Conservation (phyloP, 2,113 vertebrate genomes). For the Tragulus kanchil region DNA sequence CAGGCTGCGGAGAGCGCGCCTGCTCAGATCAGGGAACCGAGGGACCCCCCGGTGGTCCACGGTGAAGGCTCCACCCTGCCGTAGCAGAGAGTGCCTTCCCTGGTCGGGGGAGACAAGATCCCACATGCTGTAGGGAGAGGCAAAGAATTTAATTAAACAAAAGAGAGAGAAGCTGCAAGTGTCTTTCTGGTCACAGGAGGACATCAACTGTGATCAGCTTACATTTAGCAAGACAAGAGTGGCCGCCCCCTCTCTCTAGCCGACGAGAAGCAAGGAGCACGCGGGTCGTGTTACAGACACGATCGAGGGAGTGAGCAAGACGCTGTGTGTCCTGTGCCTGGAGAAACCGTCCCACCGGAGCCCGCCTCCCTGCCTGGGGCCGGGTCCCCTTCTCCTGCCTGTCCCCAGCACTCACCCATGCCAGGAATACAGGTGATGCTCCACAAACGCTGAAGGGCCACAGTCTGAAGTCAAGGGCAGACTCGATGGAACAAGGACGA, state of each 20-base stretch:
- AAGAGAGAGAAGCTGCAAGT: neutral
- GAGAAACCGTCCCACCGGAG: fast-evolving
- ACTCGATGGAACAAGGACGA: neutral
- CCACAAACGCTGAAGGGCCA: neutral
- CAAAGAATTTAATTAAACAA: neutral
- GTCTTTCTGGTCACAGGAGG: neutral
- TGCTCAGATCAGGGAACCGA: neutral
- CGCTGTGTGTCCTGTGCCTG: fast-evolving
- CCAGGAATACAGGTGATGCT: fast-evolving
- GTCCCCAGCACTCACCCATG: neutral
- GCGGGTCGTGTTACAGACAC: fast-evolving
- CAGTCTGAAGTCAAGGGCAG: too few relatives aligned
- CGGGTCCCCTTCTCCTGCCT: fast-evolving
- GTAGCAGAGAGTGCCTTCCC: too few relatives aligned
- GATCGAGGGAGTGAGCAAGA: too few relatives aligned
- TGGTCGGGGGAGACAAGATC: neutral
- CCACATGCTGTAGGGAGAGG: neutral
- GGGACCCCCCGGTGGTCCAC: neutral
- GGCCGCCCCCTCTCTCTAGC: neutral
- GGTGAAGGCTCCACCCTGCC: neutral
- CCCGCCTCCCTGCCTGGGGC: too few relatives aligned
- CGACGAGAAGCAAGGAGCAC: neutral
- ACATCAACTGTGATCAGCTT: neutral
- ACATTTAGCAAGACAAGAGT: fast-evolving
- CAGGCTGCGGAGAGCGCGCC: fast-evolving